phyloP scores from a whole-genome alignment of 2,888 invertebrate genomes.

The Athalia rosae region DNA sequence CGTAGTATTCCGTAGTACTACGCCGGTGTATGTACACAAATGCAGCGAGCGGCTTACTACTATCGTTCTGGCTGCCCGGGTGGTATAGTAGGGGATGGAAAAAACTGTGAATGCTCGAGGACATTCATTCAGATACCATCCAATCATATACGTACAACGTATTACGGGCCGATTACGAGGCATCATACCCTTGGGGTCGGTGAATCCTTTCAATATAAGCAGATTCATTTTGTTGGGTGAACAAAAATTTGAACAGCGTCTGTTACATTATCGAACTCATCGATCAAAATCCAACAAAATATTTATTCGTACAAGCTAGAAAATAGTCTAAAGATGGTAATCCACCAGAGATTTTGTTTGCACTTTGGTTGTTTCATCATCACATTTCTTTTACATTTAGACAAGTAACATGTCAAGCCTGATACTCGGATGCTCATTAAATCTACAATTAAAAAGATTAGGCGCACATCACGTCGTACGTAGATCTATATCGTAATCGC shows the following conservation, averaged over 20 bases:
- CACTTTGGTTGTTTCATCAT: too few species aligned
- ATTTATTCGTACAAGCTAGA: too few species aligned
- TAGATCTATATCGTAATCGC: neutral
- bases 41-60: slow-evolving; percentile 35
- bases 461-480: neutral
- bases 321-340: too few species aligned
- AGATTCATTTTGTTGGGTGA: neutral
- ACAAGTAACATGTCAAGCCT: neutral
- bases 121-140: slow-evolving; percentile 62
- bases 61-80: slow-evolving; percentile 27
- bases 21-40: slow-evolving; percentile 30
- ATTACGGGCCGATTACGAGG: slow-evolving; percentile 12
- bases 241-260: too few species aligned
- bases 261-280: too few species aligned
- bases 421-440: too few species aligned
- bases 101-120: slow-evolving; percentile 60
- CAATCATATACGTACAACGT: slow-evolving; percentile 47
- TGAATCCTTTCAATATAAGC: neutral
- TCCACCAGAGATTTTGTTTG: too few species aligned
- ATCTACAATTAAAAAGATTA: neutral
- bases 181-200: neutral
- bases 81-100: slow-evolving; percentile 49
- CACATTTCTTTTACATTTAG: too few species aligned
- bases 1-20: slow-evolving; percentile 45
- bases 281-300: too few species aligned